Percentiles rank a stretch among this genome's conserved stretches.
These are phyloP conservation scores for Triplophysa bombifrons DNA, from an alignment of 2,797 vertebrate species.

Conservation along the genomic window DNA sequence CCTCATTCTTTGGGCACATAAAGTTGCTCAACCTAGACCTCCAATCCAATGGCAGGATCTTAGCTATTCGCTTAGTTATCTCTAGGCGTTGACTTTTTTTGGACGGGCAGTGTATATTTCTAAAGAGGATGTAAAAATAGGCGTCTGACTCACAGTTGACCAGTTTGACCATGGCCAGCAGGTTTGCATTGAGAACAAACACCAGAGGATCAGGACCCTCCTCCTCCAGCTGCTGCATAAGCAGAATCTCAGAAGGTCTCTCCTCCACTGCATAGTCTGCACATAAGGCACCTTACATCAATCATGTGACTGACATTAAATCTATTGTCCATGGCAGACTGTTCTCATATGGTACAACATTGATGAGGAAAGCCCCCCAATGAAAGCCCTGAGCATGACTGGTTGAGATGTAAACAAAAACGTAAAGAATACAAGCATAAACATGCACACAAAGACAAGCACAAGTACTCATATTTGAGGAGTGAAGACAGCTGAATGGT, in stretches of 20 bases:
- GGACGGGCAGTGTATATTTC: background rate
- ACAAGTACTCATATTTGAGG: slow-evolving; percentile 40
- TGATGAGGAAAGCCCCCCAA: slow-evolving; percentile 6
- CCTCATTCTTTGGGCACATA: too few species aligned
- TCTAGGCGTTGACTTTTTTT: too few species aligned
- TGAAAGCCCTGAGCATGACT: slow-evolving; percentile 29
- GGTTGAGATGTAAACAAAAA: slow-evolving; percentile 22
- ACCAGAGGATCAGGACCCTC: slow-evolving; percentile 93
- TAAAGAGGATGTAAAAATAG: background rate
- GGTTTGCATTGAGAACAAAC: slow-evolving; percentile 98
- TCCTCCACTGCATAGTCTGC: slow-evolving; percentile 97
- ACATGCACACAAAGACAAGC: slow-evolving; percentile 19
- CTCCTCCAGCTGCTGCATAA: slow-evolving; percentile 97
- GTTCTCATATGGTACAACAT: background rate
- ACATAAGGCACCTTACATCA: background rate
- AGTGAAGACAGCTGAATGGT: slow-evolving; percentile 71
- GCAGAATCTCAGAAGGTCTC: slow-evolving; percentile 90
- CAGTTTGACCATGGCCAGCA: slow-evolving; percentile 97
- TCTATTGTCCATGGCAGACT: background rate
- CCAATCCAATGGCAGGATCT: too few species aligned
- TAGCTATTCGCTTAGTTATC: too few species aligned
- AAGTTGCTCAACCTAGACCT: too few species aligned
- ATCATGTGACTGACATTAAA: background rate
- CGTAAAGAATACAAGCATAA: background rate
- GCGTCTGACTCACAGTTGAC: slow-evolving; percentile 91